Evolutionary conservation across 2,113 vertebrate species (phyloP).

Genomic region (Ursus arctos): DNA sequence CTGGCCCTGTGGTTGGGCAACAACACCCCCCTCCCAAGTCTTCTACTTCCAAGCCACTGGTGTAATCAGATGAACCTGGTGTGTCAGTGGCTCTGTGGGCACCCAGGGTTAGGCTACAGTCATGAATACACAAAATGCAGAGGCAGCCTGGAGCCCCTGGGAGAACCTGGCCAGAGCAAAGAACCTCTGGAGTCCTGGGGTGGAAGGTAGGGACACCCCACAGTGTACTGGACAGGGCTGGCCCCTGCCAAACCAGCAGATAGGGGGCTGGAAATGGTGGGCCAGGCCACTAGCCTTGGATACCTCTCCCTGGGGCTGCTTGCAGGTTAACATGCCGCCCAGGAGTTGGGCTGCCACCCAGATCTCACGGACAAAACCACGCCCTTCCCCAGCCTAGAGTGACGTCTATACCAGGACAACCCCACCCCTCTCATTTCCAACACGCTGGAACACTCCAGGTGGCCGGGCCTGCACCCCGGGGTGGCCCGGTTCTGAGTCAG

Average conservation of each 20-base stretch:
- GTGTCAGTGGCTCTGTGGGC: neutral
- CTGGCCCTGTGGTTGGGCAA: fast-evolving
- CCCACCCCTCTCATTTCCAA: neutral
- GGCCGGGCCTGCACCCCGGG: too few species aligned
- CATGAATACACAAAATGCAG: too few species aligned
- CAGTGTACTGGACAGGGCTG: too few species aligned
- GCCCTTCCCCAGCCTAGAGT: neutral
- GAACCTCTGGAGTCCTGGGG: too few species aligned
- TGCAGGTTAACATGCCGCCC: neutral
- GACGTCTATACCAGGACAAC: neutral
- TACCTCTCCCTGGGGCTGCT: too few species aligned
- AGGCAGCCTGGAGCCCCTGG: neutral
- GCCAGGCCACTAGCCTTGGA: neutral
- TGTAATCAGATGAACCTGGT: fast-evolving
- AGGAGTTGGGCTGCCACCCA: neutral
- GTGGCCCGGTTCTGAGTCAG: neutral
- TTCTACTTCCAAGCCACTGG: neutral
- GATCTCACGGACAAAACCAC: neutral
- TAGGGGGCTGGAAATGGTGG: fast-evolving
- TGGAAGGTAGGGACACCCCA: neutral
- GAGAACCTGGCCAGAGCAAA: neutral
- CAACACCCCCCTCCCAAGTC: fast-evolving
- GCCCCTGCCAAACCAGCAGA: fast-evolving
- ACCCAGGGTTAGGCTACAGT: neutral
- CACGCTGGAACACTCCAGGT: neutral